Evolutionary conservation across 2,888 invertebrate genomes (phyloP).

Genomic region (Andrena camellia): DNA sequence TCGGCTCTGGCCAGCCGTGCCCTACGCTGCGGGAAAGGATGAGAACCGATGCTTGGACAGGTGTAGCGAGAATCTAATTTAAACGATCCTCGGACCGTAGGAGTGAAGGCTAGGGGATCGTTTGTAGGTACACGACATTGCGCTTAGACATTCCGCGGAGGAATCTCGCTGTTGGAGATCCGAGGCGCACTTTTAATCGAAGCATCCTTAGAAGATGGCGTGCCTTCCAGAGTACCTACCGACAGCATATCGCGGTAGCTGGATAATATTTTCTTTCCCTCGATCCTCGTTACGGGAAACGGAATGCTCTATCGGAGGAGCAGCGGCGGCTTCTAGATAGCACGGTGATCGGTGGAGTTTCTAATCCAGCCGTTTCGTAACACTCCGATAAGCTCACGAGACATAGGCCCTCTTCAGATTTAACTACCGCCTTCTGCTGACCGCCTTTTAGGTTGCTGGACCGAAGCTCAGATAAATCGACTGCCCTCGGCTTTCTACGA

Average conservation of each 20-base stretch:
- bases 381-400: constrained; percentile 19
- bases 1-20: neutral
- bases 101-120: constrained; percentile 20
- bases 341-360: neutral
- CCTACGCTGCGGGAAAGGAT: constrained; percentile 25
- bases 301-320: constrained; percentile 17
- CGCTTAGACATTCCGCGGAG: constrained; percentile 4
- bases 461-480: constrained; percentile 26
- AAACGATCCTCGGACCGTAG: constrained; percentile 25
- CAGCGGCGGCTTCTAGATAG: constrained; percentile 6
- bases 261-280: neutral
- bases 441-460: neutral
- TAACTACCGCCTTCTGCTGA: neutral
- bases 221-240: neutral
- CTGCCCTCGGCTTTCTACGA: constrained; percentile 6
- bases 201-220: neutral
- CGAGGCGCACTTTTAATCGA: constrained; percentile 30
- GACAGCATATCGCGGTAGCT: no score
- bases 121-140: constrained; percentile 28
- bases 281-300: neutral
- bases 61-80: constrained; percentile 54
- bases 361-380: constrained; percentile 27
- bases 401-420: neutral
- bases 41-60: constrained; percentile 52
- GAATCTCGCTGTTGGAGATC: constrained; percentile 1